These are phyloP conservation scores for Scophthalmus maximus DNA, from an alignment of 2,113 vertebrate genomes.

Conservation along the genomic window DNA sequence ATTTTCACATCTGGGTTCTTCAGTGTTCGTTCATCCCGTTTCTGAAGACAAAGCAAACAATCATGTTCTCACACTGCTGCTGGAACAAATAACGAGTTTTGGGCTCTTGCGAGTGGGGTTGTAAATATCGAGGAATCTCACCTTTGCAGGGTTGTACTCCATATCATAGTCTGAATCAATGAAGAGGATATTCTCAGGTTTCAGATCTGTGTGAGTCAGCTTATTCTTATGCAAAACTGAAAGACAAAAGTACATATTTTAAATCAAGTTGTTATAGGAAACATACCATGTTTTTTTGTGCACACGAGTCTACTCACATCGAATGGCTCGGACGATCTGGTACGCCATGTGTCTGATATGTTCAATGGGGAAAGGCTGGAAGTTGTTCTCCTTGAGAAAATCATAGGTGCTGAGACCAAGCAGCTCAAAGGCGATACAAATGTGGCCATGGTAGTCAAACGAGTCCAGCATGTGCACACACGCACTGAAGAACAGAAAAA, in stretches of 20 bases:
- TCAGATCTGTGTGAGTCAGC: slow-evolving; percentile 96
- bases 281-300: no score
- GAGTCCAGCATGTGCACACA: slow-evolving; percentile 96
- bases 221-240: slow-evolving; percentile 95
- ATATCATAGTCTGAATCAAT: slow-evolving; percentile 92
- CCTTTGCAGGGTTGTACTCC: slow-evolving; percentile 91
- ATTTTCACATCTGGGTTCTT: slow-evolving; percentile 94
- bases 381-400: slow-evolving; percentile 97
- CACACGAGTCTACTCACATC: slow-evolving; percentile 86
- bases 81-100: neutral
- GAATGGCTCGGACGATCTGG: slow-evolving; percentile 91
- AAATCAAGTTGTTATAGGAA: neutral
- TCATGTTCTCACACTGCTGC: neutral
- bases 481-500: slow-evolving; percentile 75
- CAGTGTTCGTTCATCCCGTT: slow-evolving; percentile 90
- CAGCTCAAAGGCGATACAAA: slow-evolving; percentile 96
- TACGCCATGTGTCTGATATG: slow-evolving; percentile 95
- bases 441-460: slow-evolving; percentile 96
- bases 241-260: slow-evolving; percentile 46
- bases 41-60: slow-evolving; percentile 78
- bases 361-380: slow-evolving; percentile 92
- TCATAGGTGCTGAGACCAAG: slow-evolving; percentile 97
- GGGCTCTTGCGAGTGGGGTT: neutral
- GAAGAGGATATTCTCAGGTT: slow-evolving; percentile 98
- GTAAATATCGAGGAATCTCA: slow-evolving; percentile 67